Evolutionary conservation across 2,113 vertebrate genomes (phyloP).

Genomic region (Balaeniceps rex): DNA sequence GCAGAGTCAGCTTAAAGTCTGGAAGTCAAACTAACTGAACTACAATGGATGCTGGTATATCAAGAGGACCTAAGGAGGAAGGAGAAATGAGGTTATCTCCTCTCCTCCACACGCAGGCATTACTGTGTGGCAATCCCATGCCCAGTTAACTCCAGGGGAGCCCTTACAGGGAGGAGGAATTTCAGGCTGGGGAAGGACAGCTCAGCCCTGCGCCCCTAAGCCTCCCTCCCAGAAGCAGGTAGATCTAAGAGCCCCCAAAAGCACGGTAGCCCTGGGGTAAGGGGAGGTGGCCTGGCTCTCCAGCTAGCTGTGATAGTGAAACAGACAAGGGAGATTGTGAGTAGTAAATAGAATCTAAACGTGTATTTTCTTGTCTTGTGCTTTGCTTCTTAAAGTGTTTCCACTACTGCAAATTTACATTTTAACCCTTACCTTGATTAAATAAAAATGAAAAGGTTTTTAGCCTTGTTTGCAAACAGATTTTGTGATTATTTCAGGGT

Average conservation of each 20-base stretch:
- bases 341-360: background rate
- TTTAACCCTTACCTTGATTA: background rate
- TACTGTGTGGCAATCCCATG: background rate
- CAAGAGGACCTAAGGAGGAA: background rate
- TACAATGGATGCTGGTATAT: background rate
- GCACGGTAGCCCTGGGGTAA: rapidly evolving
- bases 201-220: background rate
- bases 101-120: background rate
- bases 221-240: background rate
- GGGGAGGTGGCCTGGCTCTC: background rate
- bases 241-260: background rate
- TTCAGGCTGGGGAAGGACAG: background rate
- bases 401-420: background rate
- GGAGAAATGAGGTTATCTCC: background rate
- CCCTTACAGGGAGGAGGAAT: background rate
- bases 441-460: background rate
- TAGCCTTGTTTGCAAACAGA: background rate
- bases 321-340: background rate
- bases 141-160: background rate
- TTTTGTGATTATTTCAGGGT: background rate
- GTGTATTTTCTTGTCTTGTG: background rate
- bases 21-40: background rate
- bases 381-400: background rate
- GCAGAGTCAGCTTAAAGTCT: background rate
- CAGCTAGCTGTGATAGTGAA: background rate